These are phyloP conservation scores for Microctenopoma steveboyesi DNA, from an alignment of 2,797 vertebrate genomes.

Conservation along the genomic window DNA sequence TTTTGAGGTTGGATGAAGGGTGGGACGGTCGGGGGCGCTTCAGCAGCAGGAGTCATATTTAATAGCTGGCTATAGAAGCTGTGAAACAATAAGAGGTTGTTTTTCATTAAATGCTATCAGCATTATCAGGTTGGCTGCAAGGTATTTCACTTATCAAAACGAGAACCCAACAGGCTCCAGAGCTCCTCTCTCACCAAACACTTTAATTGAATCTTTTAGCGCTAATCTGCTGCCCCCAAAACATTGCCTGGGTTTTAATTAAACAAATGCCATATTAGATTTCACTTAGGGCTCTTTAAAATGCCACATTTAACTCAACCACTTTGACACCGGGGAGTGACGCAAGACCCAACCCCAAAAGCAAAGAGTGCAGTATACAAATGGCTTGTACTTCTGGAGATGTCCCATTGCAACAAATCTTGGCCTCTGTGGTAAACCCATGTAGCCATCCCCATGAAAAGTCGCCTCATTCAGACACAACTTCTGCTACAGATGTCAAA, in stretches of 20 bases:
- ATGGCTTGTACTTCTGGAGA: background rate
- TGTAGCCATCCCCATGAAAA: background rate
- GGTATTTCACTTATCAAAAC: conserved; percentile 65
- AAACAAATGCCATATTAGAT: conserved; percentile 64
- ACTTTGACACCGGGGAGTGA: conserved; percentile 6
- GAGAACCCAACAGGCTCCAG: conserved; percentile 46
- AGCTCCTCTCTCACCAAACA: conserved; percentile 59
- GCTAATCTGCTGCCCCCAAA: conserved; percentile 68
- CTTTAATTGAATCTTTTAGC: conserved; percentile 75
- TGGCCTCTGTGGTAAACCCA: background rate
- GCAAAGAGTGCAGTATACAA: conserved; percentile 4
- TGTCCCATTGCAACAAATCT: conserved; percentile 3
- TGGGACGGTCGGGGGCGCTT: background rate
- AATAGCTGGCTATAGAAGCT: conserved; percentile 13
- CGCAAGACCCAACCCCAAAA: background rate
- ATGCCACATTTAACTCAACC: conserved; percentile 42
- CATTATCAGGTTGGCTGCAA: conserved; percentile 59
- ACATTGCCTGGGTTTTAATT: conserved; percentile 71
- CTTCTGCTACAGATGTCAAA: conserved; percentile 39
- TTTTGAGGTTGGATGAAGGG: conserved; percentile 1
- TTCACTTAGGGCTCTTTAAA: conserved; percentile 57
- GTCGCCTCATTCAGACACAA: conserved; percentile 29
- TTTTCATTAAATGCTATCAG: conserved; percentile 64
- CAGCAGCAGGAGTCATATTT: conserved; percentile 23
- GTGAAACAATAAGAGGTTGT: conserved; percentile 16